Conservation (phyloP, 2,113 vertebrate genomes). For the Ophthalmolycus amberensis region DNA sequence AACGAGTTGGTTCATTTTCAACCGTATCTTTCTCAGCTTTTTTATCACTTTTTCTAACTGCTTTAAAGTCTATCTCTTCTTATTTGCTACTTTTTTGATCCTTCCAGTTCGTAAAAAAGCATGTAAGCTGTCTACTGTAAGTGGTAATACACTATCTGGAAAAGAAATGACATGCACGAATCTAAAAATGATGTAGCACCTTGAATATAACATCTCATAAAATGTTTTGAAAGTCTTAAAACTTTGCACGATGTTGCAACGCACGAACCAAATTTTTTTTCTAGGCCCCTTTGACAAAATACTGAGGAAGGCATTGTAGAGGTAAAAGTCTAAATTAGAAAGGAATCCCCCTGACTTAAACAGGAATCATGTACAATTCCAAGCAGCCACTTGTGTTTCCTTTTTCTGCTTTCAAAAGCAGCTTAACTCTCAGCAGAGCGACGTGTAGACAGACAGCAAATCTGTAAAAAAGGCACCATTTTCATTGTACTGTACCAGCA, state of each 20-base stretch:
- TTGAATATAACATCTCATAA: neutral
- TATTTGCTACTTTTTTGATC: neutral
- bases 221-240: neutral
- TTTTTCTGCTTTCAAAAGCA: conserved; percentile 51
- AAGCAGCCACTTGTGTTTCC: conserved; percentile 39
- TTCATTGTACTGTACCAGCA: conserved; percentile 2
- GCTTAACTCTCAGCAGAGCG: conserved; percentile 44
- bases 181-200: neutral
- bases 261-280: neutral
- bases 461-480: conserved; percentile 28
- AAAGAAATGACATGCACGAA: neutral
- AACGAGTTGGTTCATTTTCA: neutral
- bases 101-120: conserved; percentile 5
- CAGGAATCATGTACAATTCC: conserved; percentile 23
- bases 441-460: conserved; percentile 13
- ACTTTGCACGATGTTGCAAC: neutral
- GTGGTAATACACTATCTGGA: neutral
- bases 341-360: conserved; percentile 13
- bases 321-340: conserved; percentile 24
- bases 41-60: neutral
- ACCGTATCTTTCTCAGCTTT: neutral
- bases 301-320: neutral
- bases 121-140: neutral
- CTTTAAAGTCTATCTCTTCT: neutral
- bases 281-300: neutral